Evolutionary conservation across 35 echinoderm and acorn worm species (phyloP).

Genomic region (Ophiothrix spiculata): DNA sequence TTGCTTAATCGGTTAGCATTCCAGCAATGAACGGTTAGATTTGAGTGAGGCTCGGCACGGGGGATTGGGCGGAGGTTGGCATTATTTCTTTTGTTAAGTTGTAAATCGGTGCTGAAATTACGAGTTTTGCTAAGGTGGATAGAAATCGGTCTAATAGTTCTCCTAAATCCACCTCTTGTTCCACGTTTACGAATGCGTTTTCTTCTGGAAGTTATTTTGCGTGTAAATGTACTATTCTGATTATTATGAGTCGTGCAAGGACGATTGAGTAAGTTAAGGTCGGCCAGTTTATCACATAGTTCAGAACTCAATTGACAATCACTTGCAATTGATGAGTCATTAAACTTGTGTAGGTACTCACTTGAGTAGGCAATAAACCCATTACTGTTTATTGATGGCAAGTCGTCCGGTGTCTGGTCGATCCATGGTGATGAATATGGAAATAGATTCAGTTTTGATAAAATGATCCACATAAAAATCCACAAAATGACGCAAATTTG

Average conservation of each 20-base stretch:
- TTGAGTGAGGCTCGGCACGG: no score
- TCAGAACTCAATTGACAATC: constrained; percentile 7
- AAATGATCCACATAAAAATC: no score
- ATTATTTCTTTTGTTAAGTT: no score
- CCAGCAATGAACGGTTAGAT: no score
- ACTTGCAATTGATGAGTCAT: neutral
- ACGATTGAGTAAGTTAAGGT: neutral
- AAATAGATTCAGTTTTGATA: neutral
- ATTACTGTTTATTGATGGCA: neutral
- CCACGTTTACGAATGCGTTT: neutral
- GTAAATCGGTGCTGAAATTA: no score
- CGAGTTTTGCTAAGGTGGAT: no score
- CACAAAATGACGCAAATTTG: no score
- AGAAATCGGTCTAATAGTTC: neutral
- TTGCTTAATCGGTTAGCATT: no score
- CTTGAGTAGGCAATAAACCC: neutral
- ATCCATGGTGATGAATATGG: no score
- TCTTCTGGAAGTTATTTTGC: neutral
- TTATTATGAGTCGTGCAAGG: neutral
- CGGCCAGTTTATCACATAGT: neutral
- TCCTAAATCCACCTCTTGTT: neutral
- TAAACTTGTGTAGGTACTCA: neutral
- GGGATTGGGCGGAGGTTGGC: no score
- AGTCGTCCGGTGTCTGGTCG: neutral
- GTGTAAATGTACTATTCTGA: neutral